Evolutionary conservation across 1,140 invertebrate genomes (phyloP).

Genomic region (Philaenus spumarius): DNA sequence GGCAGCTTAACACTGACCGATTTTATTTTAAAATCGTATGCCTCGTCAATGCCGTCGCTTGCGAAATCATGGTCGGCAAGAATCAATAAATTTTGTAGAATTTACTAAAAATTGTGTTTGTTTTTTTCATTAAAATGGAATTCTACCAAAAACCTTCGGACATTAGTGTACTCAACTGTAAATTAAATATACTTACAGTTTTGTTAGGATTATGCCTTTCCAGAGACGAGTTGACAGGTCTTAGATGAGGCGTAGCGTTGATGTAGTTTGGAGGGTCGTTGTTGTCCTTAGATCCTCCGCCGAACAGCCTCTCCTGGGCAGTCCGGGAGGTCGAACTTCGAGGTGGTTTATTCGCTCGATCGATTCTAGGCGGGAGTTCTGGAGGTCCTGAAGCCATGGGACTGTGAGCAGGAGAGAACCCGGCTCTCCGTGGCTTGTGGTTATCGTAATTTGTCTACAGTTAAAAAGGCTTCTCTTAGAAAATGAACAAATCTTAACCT

Average conservation of each 20-base stretch:
- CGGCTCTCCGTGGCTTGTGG: conserved; percentile 32
- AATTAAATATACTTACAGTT: conserved; percentile 46
- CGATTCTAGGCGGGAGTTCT: conserved; percentile 75
- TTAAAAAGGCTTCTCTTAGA: no score
- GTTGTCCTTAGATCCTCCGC: conserved; percentile 36
- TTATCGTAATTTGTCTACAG: conserved; percentile 32
- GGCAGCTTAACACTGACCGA: no score
- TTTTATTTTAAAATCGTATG: no score
- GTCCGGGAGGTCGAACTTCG: conserved; percentile 30
- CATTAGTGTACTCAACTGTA: no score
- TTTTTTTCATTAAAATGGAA: no score
- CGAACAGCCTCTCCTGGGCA: conserved; percentile 56
- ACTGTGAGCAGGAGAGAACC: conserved; percentile 43
- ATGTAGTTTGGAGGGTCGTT: conserved; percentile 48
- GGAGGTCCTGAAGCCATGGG: conserved; percentile 43
- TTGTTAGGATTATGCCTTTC: conserved; percentile 47
- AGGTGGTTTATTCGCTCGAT: conserved; percentile 65
- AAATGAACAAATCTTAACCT: no score
- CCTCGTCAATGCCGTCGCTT: no score
- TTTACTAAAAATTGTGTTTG: no score
- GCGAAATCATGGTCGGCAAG: no score
- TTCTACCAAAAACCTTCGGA: no score
- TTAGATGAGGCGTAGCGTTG: conserved; percentile 44
- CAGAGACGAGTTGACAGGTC: conserved; percentile 44
- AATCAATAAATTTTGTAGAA: no score